Evolutionary conservation across 2,797 vertebrate species (phyloP).

Genomic region (Alexandromys oeconomus): DNA sequence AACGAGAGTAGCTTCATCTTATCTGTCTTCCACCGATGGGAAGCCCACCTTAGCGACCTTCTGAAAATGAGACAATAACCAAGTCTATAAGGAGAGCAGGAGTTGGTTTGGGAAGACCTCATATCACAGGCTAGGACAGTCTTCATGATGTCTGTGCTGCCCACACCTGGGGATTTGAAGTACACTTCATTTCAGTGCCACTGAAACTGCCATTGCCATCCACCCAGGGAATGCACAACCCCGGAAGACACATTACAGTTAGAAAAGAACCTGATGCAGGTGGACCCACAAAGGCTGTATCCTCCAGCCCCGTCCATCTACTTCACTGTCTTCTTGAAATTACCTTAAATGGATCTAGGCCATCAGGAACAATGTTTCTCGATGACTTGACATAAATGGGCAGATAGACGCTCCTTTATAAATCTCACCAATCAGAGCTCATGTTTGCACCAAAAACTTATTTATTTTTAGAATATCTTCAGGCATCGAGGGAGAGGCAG

Average conservation of each 20-base stretch:
- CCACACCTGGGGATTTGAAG: not conserved
- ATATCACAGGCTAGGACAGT: not conserved
- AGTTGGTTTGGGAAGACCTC: not conserved
- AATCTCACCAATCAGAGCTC: constrained; percentile 19
- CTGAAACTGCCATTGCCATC: not conserved
- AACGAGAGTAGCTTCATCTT: not conserved
- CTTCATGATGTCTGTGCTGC: not conserved
- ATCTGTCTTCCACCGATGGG: not conserved
- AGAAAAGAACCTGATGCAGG: not conserved
- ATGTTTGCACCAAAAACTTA: not conserved
- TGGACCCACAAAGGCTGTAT: not conserved
- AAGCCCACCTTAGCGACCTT: not conserved
- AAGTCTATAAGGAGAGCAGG: not conserved
- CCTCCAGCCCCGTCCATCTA: accelerated
- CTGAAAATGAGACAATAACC: not conserved
- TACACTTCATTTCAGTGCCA: not conserved
- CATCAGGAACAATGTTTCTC: not conserved
- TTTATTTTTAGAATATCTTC: constrained; percentile 25
- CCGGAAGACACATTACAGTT: not conserved
- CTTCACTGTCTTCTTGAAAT: not conserved
- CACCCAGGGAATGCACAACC: not conserved
- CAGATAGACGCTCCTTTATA: not conserved
- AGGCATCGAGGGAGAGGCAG: not conserved
- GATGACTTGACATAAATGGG: not conserved
- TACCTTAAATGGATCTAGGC: not conserved